These are phyloP conservation scores for Magallana angulata DNA, from an alignment of 1,140 invertebrate genomes.

Conservation along the genomic window DNA sequence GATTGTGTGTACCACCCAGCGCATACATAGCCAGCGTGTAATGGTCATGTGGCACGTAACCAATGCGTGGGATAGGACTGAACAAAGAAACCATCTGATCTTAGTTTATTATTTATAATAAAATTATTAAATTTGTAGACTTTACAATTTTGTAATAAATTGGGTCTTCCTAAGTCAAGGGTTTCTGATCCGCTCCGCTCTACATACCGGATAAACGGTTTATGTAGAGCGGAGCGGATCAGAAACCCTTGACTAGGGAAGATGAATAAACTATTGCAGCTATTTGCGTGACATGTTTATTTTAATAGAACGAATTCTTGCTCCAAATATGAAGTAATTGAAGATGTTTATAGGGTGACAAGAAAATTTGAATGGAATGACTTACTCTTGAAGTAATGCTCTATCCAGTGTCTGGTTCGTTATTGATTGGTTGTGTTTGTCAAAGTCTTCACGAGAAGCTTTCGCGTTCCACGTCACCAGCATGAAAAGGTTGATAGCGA, in stretches of 20 bases:
- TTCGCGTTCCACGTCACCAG: conserved; percentile 77
- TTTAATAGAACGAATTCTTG: too few relatives aligned
- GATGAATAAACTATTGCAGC: too few relatives aligned
- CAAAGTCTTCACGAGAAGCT: conserved; percentile 70
- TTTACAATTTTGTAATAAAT: too few relatives aligned
- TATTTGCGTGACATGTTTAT: too few relatives aligned
- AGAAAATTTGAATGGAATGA: not conserved
- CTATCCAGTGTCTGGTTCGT: conserved; percentile 35
- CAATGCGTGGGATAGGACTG: conserved; percentile 70
- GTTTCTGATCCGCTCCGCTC: too few relatives aligned
- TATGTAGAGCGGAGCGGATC: too few relatives aligned
- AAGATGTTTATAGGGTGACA: too few relatives aligned
- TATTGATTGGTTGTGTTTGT: not conserved
- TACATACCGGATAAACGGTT: too few relatives aligned
- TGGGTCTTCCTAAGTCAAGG: too few relatives aligned
- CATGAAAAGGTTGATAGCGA: conserved; percentile 78
- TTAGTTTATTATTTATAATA: not conserved
- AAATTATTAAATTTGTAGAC: not conserved
- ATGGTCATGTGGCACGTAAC: conserved; percentile 58
- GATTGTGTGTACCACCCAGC: conserved; percentile 75
- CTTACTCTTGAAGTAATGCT: conserved; percentile 8
- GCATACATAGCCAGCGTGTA: conserved; percentile 72
- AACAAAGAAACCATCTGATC: conserved; percentile 39
- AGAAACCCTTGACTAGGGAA: too few relatives aligned
- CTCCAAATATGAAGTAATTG: too few relatives aligned